A percentile compares a stretch with the other conserved stretches of the same genome.
phyloP scores from a whole-genome alignment of 2,888 invertebrate species.

The Drosophila greeni region DNA sequence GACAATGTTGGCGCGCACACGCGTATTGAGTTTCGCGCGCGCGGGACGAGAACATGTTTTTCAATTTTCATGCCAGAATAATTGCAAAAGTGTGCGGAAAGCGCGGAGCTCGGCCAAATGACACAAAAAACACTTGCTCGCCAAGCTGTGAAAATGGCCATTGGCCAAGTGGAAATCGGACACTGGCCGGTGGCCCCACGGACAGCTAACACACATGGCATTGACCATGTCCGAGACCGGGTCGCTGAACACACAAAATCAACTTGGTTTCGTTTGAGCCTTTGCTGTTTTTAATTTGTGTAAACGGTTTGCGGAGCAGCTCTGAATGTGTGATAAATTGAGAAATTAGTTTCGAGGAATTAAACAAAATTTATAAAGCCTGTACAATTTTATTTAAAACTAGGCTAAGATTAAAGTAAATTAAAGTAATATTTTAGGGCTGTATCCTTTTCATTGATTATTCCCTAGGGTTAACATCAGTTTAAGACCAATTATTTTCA shows the following conservation, averaged over 20 bases:
- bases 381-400: neutral
- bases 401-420: neutral
- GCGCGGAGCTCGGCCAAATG: slow-evolving; percentile 40
- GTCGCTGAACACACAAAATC: slow-evolving; percentile 15
- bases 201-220: slow-evolving; percentile 20
- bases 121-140: slow-evolving; percentile 36
- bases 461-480: neutral
- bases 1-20: slow-evolving; percentile 51
- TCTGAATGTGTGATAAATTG: neutral
- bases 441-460: neutral
- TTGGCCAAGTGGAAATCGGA: slow-evolving; percentile 30
- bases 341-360: neutral
- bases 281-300: neutral
- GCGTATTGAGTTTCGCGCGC: slow-evolving; percentile 64
- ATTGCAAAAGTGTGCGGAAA: slow-evolving; percentile 64
- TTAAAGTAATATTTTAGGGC: too few relatives aligned
- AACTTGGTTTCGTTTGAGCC: neutral
- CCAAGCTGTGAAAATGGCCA: slow-evolving; percentile 37
- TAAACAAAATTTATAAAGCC: neutral
- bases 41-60: slow-evolving; percentile 64
- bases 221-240: slow-evolving; percentile 37
- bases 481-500: neutral
- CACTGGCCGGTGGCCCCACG: slow-evolving; percentile 11
- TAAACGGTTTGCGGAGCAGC: neutral
- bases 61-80: slow-evolving; percentile 70